A percentile compares a stretch with the other conserved stretches of the same genome.
phyloP scores from a whole-genome alignment of 2,888 invertebrate genomes.

The Alloscopus bannaensis region DNA sequence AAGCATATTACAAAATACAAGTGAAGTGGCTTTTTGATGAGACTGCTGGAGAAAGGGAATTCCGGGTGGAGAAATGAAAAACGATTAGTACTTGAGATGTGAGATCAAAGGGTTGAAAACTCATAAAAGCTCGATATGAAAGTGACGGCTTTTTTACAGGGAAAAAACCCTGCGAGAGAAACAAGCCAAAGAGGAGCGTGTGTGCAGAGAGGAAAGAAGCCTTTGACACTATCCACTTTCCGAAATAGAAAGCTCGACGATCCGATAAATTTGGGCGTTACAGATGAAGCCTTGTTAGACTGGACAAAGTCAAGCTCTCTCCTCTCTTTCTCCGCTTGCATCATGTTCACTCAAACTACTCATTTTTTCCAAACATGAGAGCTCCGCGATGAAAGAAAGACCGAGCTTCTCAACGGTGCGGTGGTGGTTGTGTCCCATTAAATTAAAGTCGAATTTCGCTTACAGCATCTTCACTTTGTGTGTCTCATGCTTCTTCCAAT shows the following conservation, averaged over 20 bases:
- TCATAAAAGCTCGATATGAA: slow-evolving; percentile 69
- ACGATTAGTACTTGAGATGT: slow-evolving; percentile 71
- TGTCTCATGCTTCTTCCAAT: too few relatives aligned
- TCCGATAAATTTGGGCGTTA: slow-evolving; percentile 73
- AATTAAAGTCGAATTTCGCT: background rate
- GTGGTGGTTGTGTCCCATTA: too few relatives aligned
- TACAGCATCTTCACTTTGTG: slow-evolving; percentile 5
- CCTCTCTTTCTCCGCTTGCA: background rate
- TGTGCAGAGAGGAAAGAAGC: too few relatives aligned
- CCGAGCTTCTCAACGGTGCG: too few relatives aligned
- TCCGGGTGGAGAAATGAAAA: slow-evolving; percentile 65
- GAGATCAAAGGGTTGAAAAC: slow-evolving; percentile 73
- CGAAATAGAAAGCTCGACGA: slow-evolving; percentile 68
- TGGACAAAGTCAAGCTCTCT: slow-evolving; percentile 35
- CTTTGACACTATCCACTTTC: slow-evolving; percentile 2
- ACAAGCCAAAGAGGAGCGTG: slow-evolving; percentile 17
- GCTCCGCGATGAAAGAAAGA: background rate
- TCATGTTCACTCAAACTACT: background rate
- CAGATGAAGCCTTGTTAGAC: slow-evolving; percentile 72
- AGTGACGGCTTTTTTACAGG: slow-evolving; percentile 58
- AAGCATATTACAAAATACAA: too few relatives aligned
- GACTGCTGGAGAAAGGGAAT: too few relatives aligned
- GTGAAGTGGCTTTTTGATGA: too few relatives aligned
- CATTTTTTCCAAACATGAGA: background rate
- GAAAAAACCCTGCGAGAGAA: slow-evolving; percentile 26